Evolutionary conservation across 53 echinoderm and acorn worm genomes (phyloP).

Genomic region (Hippasteria phrygiana): DNA sequence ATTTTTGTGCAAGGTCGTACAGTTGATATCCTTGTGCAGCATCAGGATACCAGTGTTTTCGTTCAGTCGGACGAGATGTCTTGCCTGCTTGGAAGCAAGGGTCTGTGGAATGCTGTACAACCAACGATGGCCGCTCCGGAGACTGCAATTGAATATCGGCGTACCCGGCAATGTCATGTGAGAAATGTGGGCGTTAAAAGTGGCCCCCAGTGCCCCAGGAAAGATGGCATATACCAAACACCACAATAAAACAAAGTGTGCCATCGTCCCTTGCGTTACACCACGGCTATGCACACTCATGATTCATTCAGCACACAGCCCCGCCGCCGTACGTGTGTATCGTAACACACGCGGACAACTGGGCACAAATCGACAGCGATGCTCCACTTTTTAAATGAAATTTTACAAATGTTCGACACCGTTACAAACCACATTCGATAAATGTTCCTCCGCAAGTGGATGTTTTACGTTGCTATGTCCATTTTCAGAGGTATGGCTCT

Average conservation of each 20-base stretch:
- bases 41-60: slow-evolving; percentile 71
- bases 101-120: slow-evolving; percentile 74
- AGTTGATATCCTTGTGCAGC: slow-evolving; percentile 72
- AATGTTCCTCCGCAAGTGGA: not conserved
- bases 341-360: slow-evolving; percentile 44
- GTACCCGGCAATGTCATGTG: slow-evolving; percentile 63
- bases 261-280: slow-evolving; percentile 38
- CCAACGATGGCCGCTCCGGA: slow-evolving; percentile 55
- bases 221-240: slow-evolving; percentile 40
- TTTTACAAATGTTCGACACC: slow-evolving; percentile 29
- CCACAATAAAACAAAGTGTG: slow-evolving; percentile 27
- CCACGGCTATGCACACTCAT: not conserved
- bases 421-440: slow-evolving; percentile 41
- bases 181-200: slow-evolving; percentile 75
- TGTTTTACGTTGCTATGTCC: slow-evolving; percentile 32
- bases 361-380: not conserved
- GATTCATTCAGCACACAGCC: not conserved
- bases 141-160: slow-evolving; percentile 75
- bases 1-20: slow-evolving; percentile 78
- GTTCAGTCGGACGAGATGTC: slow-evolving; percentile 74
- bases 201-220: slow-evolving; percentile 54
- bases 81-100: slow-evolving; percentile 71
- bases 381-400: slow-evolving; percentile 4
- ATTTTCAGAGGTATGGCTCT: not conserved
- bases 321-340: slow-evolving; percentile 7